phyloP scores from a whole-genome alignment of 2,113 vertebrate genomes.

The Syngnathoides biaculeatus region DNA sequence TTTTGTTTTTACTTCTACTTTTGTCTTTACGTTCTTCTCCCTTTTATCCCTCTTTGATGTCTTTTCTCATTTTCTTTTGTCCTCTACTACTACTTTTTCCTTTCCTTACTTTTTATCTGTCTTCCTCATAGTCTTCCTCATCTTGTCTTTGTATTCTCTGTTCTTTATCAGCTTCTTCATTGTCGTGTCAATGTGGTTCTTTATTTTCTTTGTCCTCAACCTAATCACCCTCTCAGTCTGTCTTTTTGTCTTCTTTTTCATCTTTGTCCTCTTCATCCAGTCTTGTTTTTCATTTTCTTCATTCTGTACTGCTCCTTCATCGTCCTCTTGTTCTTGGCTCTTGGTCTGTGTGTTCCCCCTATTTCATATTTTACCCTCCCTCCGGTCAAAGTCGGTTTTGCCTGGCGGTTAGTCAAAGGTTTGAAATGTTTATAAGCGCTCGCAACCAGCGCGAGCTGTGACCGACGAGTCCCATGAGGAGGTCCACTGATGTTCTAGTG shows the following conservation, averaged over 20 bases:
- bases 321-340: constrained; percentile 15
- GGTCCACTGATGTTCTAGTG: neutral
- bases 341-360: constrained; percentile 42
- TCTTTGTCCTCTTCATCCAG: neutral
- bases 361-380: constrained; percentile 61
- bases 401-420: constrained; percentile 57
- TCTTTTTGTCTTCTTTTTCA: neutral
- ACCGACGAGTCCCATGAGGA: constrained; percentile 40
- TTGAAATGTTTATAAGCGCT: constrained; percentile 64
- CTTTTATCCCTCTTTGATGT: too few relatives aligned
- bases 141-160: neutral
- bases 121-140: too few relatives aligned
- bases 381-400: constrained; percentile 48
- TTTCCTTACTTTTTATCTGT: too few relatives aligned
- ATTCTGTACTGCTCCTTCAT: neutral
- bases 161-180: neutral
- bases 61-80: too few relatives aligned
- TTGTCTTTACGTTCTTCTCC: too few relatives aligned
- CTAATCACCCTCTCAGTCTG: neutral
- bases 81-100: too few relatives aligned
- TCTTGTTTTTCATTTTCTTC: neutral
- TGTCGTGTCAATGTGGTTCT: neutral
- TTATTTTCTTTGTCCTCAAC: neutral
- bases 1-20: too few relatives aligned
- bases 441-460: constrained; percentile 49